Conservation (phyloP, 2,888 invertebrate genomes). For the Platycheirus albimanus region DNA sequence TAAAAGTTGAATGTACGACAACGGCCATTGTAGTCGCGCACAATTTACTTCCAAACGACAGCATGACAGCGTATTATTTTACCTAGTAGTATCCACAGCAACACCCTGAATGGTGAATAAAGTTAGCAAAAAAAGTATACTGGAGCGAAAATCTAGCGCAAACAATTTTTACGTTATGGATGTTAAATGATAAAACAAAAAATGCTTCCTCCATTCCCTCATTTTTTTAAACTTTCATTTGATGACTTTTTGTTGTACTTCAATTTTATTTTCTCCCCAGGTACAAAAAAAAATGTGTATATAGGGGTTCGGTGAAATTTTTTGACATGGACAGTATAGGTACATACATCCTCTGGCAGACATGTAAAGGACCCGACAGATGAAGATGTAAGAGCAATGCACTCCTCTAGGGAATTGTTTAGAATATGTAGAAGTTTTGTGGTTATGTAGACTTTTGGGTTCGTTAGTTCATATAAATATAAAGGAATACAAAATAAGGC, state of each 20-base stretch:
- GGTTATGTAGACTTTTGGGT: constrained; percentile 68
- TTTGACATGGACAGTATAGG: constrained; percentile 20
- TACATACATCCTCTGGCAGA: not conserved
- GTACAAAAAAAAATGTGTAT: not conserved
- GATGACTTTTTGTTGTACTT: constrained; percentile 24
- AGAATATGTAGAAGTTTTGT: constrained; percentile 56
- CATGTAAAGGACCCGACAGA: constrained; percentile 39
- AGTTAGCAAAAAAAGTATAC: constrained; percentile 1
- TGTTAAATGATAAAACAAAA: constrained; percentile 41
- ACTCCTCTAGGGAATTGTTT: constrained; percentile 40
- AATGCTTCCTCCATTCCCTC: not conserved
- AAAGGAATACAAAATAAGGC: constrained; percentile 34
- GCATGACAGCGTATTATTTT: constrained; percentile 70
- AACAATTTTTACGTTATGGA: constrained; percentile 69
- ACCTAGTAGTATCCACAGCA: constrained; percentile 30
- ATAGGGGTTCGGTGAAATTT: not conserved
- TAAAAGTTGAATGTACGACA: constrained; percentile 55
- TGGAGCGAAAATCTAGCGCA: constrained; percentile 30
- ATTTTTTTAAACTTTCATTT: constrained; percentile 35
- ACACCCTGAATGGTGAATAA: constrained; percentile 9
- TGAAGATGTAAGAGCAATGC: constrained; percentile 60
- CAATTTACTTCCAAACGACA: constrained; percentile 71
- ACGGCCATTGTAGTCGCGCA: constrained; percentile 69
- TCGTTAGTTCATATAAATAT: too few species aligned
- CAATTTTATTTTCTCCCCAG: constrained; percentile 2